Base-by-base conservation (phyloP, 2,888 invertebrate species). In the Caenorhabditis sp. region DNA sequence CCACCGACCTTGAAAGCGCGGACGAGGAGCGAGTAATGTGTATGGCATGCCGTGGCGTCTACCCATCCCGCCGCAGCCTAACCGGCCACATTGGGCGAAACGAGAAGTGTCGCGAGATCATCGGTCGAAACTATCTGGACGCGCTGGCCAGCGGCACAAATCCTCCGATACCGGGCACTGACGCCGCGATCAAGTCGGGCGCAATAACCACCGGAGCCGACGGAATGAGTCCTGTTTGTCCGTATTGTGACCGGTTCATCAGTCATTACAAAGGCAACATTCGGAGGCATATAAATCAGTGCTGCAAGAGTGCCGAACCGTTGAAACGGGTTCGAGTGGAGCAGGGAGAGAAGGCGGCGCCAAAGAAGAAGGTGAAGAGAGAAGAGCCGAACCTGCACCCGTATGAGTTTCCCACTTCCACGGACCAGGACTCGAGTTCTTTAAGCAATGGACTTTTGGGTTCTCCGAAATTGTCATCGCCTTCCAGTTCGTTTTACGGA, bases 31-130 rank as follows among this genome's bases (percentile, higher is more conserved):
- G 80, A 13, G 85, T 86, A 24, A 84, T 83, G 83, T 86, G 86
- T 70, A 77, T 80, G 62, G 82, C 82, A n/a, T 87, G 87, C 62
- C 79, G 80, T 35, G 85, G 86, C 35, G 83, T 87, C 50, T 87
- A 87, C 48, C 84, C 86, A 22, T 83, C 85, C 0, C 72, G 84
- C 43, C 70, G 82, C 20, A 83, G 83, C 15, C 80, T 87, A 6
- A 86, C 87, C 17, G 87, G 86, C 11, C 87, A 87, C 55, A 84
- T 87, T 50, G 87, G 87, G n/a, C 72, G 86, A 27, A 86, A 83
- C 62, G 86, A 87, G 71, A 83, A 84, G 55, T 87, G 87, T 52
- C 78, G 86, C 7, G 86, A 82, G 41, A 79, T 82, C 26, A 80
- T 82, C 30, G 85, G 86, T 24, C 76, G 86, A 39, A 82, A 81